A percentile compares a stretch with the other conserved stretches of the same genome.
Conservation (phyloP, 2,797 vertebrate genomes). For the Arctocebus calabarensis region DNA sequence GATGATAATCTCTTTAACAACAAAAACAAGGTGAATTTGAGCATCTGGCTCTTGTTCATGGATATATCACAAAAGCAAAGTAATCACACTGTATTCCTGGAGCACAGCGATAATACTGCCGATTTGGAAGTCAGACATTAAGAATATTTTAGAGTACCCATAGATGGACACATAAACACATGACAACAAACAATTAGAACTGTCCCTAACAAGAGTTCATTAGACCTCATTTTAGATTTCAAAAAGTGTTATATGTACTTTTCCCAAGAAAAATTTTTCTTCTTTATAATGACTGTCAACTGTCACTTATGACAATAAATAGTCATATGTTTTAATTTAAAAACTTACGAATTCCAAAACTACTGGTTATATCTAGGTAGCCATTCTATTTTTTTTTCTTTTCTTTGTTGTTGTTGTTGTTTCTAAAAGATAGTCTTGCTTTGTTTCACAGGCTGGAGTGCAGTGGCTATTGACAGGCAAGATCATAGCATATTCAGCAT, state of each 20-base stretch:
- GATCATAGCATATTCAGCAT: not conserved
- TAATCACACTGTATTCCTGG: slow-evolving; percentile 88
- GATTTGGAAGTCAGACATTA: not conserved
- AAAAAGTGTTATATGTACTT: not conserved
- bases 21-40: slow-evolving; percentile 83
- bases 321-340: not conserved
- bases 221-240: not conserved
- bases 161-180: not conserved
- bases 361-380: not conserved
- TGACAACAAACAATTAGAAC: not conserved
- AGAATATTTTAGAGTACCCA: not conserved
- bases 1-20: slow-evolving; percentile 92
- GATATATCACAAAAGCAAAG: slow-evolving; percentile 82
- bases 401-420: not conserved
- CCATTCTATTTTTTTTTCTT: not conserved
- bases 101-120: slow-evolving; percentile 68
- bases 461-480: not conserved
- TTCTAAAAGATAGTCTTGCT: not conserved
- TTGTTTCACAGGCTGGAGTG: not conserved
- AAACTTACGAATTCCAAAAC: slow-evolving; percentile 6
- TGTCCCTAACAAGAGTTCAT: not conserved
- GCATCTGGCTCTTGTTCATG: slow-evolving; percentile 86
- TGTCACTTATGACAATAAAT: not conserved
- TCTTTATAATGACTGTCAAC: not conserved
- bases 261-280: not conserved